A percentile compares a stretch with the other conserved stretches of the same genome.
These are phyloP conservation scores for Chrysotoxum bicinctum DNA, from an alignment of 2,888 invertebrate genomes.

Conservation along the genomic window DNA sequence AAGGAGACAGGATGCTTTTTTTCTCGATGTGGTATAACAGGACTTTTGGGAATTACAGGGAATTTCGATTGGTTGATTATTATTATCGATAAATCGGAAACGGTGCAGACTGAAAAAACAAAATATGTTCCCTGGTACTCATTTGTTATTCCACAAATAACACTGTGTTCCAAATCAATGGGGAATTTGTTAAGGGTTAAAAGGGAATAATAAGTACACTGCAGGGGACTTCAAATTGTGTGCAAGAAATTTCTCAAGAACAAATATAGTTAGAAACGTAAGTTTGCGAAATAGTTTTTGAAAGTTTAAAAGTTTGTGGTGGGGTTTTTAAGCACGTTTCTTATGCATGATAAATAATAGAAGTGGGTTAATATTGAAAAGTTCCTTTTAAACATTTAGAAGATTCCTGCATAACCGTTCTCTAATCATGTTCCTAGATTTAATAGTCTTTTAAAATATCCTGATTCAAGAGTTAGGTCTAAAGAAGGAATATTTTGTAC, in stretches of 20 bases:
- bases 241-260: background rate
- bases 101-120: background rate
- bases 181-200: background rate
- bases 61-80: conserved; percentile 66
- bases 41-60: conserved; percentile 59
- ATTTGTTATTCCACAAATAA: conserved; percentile 62
- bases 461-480: no score
- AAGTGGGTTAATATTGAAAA: no score
- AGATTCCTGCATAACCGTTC: no score
- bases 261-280: background rate
- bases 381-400: no score
- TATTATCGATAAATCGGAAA: conserved; percentile 54
- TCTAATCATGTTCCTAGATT: no score
- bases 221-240: background rate
- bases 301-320: background rate
- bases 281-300: background rate
- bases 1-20: conserved; percentile 40
- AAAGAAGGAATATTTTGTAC: no score
- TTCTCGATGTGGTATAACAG: conserved; percentile 56
- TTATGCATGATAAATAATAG: background rate
- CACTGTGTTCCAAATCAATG: background rate
- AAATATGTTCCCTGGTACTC: conserved; percentile 10
- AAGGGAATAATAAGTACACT: background rate
- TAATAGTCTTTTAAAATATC: no score
- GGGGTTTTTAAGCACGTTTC: background rate